Evolutionary conservation across 2,113 vertebrate species (phyloP).

Genomic region (Polyodon spathula): DNA sequence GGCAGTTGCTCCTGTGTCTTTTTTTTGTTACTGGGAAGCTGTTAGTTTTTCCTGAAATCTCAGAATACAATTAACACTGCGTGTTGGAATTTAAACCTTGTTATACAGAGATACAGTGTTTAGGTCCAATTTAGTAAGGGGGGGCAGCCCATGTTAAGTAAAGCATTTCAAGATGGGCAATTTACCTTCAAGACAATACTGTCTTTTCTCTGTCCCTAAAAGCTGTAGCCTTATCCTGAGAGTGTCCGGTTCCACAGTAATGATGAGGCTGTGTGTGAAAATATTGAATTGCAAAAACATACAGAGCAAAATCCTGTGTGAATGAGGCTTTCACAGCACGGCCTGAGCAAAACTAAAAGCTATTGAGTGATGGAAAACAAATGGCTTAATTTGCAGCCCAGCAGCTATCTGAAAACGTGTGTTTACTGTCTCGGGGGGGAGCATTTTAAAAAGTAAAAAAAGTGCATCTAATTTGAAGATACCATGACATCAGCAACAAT

Average conservation of each 20-base stretch:
- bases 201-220: conserved; percentile 48
- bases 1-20: no score
- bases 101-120: conserved; percentile 25
- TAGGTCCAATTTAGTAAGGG: conserved; percentile 16
- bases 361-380: conserved; percentile 88
- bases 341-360: conserved; percentile 49
- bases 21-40: no score
- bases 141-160: conserved; percentile 29
- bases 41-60: no score
- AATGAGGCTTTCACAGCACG: conserved; percentile 80
- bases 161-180: conserved; percentile 71
- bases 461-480: no score
- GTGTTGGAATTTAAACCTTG: no score
- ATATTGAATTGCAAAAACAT: conserved; percentile 99
- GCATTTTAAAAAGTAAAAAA: no score
- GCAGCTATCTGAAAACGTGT: neutral
- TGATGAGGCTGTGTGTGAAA: conserved; percentile 91
- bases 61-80: no score
- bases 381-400: conserved; percentile 63
- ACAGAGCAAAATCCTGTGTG: conserved; percentile 72
- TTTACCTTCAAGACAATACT: conserved; percentile 44
- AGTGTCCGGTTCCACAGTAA: conserved; percentile 87
- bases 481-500: no score
- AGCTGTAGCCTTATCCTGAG: conserved; percentile 65
- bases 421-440: neutral